Conservation (phyloP, 2,888 invertebrate genomes). For the Agrotis exclamationis region DNA sequence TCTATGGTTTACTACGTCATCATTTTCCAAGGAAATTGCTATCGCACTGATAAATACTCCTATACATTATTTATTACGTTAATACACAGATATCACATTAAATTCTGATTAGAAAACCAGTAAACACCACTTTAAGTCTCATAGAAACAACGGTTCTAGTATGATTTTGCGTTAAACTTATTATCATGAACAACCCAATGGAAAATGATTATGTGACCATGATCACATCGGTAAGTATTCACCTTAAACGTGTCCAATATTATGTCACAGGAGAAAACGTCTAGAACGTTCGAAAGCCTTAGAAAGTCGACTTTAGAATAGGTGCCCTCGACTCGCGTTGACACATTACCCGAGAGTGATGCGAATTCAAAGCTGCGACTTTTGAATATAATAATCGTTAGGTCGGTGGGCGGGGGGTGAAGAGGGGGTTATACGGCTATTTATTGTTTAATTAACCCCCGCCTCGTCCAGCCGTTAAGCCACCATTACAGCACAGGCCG, state of each 20-base stretch:
- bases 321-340: conserved; percentile 74
- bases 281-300: conserved; percentile 22
- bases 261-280: conserved; percentile 29
- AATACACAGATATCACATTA: not conserved
- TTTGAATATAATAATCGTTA: conserved; percentile 89
- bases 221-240: not conserved
- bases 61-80: not conserved
- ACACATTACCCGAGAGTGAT: conserved; percentile 90
- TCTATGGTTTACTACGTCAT: not conserved
- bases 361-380: conserved; percentile 88
- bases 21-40: not conserved
- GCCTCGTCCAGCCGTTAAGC: conserved; percentile 77
- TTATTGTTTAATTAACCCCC: conserved; percentile 90
- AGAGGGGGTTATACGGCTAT: conserved; percentile 73
- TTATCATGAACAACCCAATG: not conserved
- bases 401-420: conserved; percentile 60
- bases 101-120: conserved; percentile 24
- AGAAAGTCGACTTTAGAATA: conserved; percentile 59
- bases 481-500: conserved; percentile 74
- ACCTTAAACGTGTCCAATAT: conserved; percentile 14
- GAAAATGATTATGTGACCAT: not conserved
- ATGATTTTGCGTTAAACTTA: conserved; percentile 3
- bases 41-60: conserved; percentile 2
- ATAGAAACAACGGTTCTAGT: not conserved
- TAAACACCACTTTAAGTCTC: not conserved